Base-by-base conservation (phyloP, 2,888 invertebrate species). In the Latheticus oryzae region DNA sequence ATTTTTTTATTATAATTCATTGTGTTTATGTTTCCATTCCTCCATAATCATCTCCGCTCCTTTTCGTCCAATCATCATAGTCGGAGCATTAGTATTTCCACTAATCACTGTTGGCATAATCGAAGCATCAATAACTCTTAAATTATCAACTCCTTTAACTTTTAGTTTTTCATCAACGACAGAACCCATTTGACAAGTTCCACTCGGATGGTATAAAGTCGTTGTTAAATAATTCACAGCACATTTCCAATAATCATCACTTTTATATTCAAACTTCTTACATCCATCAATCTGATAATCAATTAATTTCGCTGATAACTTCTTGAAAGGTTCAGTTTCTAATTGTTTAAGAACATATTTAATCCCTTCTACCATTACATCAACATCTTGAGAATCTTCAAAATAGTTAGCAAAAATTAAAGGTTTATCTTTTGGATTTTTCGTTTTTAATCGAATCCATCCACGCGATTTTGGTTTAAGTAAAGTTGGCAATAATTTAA, bases 71-170 rank as follows among this genome's bases (percentile, higher is more conserved):
- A 84, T 80, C 75, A 77, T 76, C 8, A 77, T 70, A 1, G 68
- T 55, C 0, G 77, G 68, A 1, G 84, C 85, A 73, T 85, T 83
- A 0, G 84, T 85, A 64, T 86, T 85, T 1, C 81, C 85, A 43
- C 84, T 81, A 0, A 81, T 76, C 17, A 86, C 88, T 0, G 77
- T 83, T 0, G 92, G 93, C 90, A 93, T 92, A n/a, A 93, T 82
- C 65, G 91, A 91, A 0, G 87, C 90, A 73, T 93, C 93, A 2
- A 90, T 83, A 0, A 93, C 88, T 12, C 93, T 81, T 3, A 93
- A 79, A 0, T 83, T 81, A 1, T 78, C 75, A 0, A 92, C 76
- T 0, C 91, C 91, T 56, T 87, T 82, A 0, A 91, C 88, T 71
- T 78, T 80, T 7, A 92, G 72, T 50, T 87, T 81, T 0, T 86